Conservation (phyloP, 64 coral and sea anemone genomes). For the Pocillopora verrucosa region DNA sequence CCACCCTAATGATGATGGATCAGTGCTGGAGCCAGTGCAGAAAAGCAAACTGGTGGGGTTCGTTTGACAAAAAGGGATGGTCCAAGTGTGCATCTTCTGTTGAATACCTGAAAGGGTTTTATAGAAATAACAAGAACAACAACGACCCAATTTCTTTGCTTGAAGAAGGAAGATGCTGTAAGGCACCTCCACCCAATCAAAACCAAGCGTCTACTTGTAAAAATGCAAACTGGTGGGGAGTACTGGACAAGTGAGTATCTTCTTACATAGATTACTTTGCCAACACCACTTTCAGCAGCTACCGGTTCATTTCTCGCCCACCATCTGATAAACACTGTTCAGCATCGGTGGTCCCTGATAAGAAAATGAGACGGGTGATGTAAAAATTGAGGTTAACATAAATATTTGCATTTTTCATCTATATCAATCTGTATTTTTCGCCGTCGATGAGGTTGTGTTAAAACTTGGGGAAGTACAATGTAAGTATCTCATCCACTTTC, state of each 20-base stretch:
- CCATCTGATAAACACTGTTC: no score
- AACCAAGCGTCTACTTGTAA: not conserved
- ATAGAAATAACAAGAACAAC: not conserved
- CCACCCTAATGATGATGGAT: not conserved
- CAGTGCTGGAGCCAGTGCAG: not conserved
- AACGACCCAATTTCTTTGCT: not conserved
- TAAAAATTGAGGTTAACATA: no score
- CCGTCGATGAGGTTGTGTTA: no score
- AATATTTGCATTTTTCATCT: no score
- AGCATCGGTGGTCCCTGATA: no score
- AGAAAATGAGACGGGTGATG: no score
- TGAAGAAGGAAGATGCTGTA: constrained; percentile 44
- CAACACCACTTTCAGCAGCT: no score
- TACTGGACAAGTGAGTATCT: not conserved
- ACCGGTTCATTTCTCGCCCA: no score
- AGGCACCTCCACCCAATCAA: not conserved
- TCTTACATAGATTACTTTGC: no score
- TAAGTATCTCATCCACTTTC: no score
- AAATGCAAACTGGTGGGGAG: constrained; percentile 11
- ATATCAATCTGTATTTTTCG: no score
- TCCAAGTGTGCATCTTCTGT: not conserved
- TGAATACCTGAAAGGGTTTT: constrained; percentile 26
- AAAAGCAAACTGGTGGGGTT: constrained; percentile 17
- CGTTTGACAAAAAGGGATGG: constrained; percentile 37
- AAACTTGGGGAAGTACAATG: no score